Base-by-base conservation (phyloP, 2,797 vertebrate species). In the Rhodeus uyekii region DNA sequence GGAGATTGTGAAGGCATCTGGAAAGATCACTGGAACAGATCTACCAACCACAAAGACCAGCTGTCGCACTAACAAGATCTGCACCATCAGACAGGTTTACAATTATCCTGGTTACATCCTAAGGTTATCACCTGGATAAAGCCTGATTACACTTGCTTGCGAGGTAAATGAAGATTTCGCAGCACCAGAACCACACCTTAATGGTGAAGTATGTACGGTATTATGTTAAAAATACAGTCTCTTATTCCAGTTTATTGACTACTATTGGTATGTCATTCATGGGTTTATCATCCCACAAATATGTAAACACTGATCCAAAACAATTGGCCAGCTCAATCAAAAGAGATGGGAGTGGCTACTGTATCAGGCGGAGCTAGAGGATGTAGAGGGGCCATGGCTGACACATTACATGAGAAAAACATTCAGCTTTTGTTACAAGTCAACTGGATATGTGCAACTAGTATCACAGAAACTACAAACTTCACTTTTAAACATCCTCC, bases 21-120 rank as follows among this genome's bases (percentile, higher is more conserved):
- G 71, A 55, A 24, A 74, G 34, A 74, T 58, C 48, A 27, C n/a
- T 38, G 53, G 8, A 74, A 38, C 50, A 74, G 50, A 74, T 55
- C 34, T 38, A 9, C 32, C 48, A 55, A 38, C 13, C 71, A 5
- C 10, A 73, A n/a, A 72, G 32, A 73, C 13, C 48, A 72, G 32
- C 44, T 72, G 44, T 13, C 5, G 19, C n/a, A 12, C 29, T 34
- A 50, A 48, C 18, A 50, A 50, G 29, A 72, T 55, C 32, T 5
- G 8, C 22, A 74, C 32, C 22, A 24, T 73, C 3, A 24, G 9
- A 36, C 22, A 53, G 14, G 32, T 13, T 18, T 38, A 27, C 68
- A 19, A 0, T 71, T 71, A 22, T 46, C 29, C 14, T 32, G 29
- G 18, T 48, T 32, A 13, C 5, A 32, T 48, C 27, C 44, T 71